These are phyloP conservation scores for Spicauda simplicius DNA, from an alignment of 2,888 invertebrate species.

Conservation along the genomic window DNA sequence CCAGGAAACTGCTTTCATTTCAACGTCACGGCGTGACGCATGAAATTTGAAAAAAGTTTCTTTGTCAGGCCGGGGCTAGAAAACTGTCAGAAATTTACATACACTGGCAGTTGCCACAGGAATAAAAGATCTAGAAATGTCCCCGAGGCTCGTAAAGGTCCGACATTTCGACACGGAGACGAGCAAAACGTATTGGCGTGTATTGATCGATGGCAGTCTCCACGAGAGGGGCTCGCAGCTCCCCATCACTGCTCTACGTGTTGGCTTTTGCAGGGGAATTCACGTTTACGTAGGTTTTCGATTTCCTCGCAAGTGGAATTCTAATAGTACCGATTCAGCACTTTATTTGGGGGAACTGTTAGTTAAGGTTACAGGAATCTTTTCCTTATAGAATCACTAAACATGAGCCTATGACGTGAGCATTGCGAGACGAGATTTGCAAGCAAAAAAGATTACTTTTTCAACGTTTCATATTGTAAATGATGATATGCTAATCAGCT, in stretches of 20 bases:
- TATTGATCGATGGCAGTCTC: slow-evolving; percentile 25
- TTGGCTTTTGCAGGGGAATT: slow-evolving; percentile 15
- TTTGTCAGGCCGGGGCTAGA: background rate
- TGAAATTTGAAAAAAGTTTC: slow-evolving; percentile 2
- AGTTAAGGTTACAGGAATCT: too few relatives aligned
- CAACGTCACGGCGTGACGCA: background rate
- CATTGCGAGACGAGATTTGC: too few relatives aligned
- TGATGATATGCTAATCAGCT: too few relatives aligned
- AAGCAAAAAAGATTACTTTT: too few relatives aligned
- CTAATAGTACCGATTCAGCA: slow-evolving; percentile 14
- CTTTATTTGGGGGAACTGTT: background rate
- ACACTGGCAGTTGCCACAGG: background rate
- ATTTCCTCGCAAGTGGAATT: slow-evolving; percentile 17
- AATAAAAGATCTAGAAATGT: background rate
- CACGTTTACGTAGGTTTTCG: slow-evolving; percentile 20
- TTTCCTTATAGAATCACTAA: too few relatives aligned
- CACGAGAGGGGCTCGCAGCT: slow-evolving; percentile 20
- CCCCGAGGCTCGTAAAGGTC: background rate
- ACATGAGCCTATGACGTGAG: too few relatives aligned
- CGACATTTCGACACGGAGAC: slow-evolving; percentile 22
- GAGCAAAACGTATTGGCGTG: slow-evolving; percentile 10
- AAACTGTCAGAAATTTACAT: background rate
- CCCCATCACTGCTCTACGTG: slow-evolving; percentile 12
- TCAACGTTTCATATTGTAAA: too few relatives aligned
- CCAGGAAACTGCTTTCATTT: background rate